Evolutionary conservation across 1,140 invertebrate species (phyloP), one percentile per base, ranked within the genome.

Genomic region (Drosophila mayri): DNA sequence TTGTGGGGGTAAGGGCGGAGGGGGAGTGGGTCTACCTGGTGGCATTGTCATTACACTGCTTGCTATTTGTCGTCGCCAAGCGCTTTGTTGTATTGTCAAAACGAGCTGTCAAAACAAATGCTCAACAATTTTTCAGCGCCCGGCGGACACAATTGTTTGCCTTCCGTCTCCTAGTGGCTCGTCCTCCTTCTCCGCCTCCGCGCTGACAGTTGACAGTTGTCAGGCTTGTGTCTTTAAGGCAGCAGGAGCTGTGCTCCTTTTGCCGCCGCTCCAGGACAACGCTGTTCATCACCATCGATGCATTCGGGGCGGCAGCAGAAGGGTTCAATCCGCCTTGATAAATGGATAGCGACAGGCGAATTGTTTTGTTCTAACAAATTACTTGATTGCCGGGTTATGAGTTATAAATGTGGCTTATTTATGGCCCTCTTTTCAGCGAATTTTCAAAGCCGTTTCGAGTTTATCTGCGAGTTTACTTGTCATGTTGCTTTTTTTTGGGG

Each of bases 301-400:
- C 77, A 50, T 11, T 67, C 41, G 64, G 16, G 43, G 10, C 44
- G 76, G 52, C 44, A 71, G 52, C 55, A 59, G 59, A 81, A 73
- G 79, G 73, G 83, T 79, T 86, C 63, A 65, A 30, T 59, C 63
- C 68, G 1, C 20, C 70, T 66, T 88, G 85, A 88, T 81, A 85
- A 88, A 88, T 85, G 85, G 62, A 63, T 76, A 54, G 38, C 74
- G 78, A 52, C 64, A 54, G 67, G 81, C 78, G 85, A 88, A 88
- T 88, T 84, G 87, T 78, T 80, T 88, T 88, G 85, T 81, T 88
- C 82, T 88, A 84, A 84, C 84, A 88, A 88, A 88, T 88, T 88
- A 90, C 73, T 88, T 88, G 81, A 88, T 88, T 88, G 84, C 66
- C 79, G 60, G 62, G 67, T 88, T 77, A 80, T 66, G 57, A 77